Evolutionary conservation across 2,888 invertebrate species (phyloP).

Genomic region (Apodemia mormo): DNA sequence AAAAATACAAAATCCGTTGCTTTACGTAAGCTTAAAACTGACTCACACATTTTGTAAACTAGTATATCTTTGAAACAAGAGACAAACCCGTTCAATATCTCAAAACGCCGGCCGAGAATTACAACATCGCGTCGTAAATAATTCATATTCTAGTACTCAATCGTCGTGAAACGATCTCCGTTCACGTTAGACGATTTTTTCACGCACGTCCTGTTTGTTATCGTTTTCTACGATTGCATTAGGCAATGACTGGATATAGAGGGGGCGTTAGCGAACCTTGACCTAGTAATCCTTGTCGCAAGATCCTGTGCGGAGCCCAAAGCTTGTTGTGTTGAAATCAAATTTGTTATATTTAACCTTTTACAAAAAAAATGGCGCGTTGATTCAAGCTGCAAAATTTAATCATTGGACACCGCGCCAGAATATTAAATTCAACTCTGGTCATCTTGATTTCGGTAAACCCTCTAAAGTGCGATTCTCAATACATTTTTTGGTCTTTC

Average conservation of each 20-base stretch:
- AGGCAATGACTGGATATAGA: background rate
- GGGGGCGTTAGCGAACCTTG: background rate
- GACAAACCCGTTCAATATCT: conserved; percentile 49
- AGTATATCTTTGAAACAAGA: conserved; percentile 42
- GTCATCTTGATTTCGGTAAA: too few relatives aligned
- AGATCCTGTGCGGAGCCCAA: background rate
- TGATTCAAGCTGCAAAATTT: too few relatives aligned
- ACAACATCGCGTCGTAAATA: conserved; percentile 77
- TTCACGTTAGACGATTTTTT: conserved; percentile 56
- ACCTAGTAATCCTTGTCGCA: background rate
- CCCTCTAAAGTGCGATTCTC: too few relatives aligned
- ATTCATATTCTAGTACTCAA: conserved; percentile 71
- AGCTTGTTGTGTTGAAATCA: background rate
- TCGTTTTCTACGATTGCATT: conserved; percentile 33
- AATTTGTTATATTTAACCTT: background rate
- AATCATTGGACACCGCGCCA: too few relatives aligned
- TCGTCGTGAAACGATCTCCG: conserved; percentile 66
- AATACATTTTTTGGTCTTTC: too few relatives aligned
- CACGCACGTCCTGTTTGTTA: conserved; percentile 35
- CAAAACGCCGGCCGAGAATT: conserved; percentile 57
- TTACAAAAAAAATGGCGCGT: too few relatives aligned
- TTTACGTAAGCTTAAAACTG: too few relatives aligned
- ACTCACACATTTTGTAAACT: too few relatives aligned
- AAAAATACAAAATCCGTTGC: too few relatives aligned
- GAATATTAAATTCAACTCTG: too few relatives aligned